phyloP scores from a whole-genome alignment of 2,113 vertebrate species.

The Rhizomys pruinosus region DNA sequence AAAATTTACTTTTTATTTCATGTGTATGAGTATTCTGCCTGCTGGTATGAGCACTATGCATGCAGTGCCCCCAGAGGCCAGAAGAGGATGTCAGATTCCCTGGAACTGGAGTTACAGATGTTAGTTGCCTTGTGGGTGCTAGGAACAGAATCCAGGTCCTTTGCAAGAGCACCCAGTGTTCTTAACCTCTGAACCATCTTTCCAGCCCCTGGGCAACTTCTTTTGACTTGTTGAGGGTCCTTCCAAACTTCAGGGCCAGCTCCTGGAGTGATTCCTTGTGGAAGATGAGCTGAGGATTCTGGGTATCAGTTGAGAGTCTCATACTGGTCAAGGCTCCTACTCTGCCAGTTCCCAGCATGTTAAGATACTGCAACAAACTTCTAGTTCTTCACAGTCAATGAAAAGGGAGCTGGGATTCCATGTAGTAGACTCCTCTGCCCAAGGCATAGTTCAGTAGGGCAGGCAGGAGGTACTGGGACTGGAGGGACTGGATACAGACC shows the following conservation, averaged over 20 bases:
- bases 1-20: too few species aligned
- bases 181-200: too few species aligned
- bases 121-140: too few species aligned
- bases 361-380: background rate
- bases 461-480: background rate
- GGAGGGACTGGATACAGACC: background rate
- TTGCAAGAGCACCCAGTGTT: too few species aligned
- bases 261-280: background rate
- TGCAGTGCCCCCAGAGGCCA: too few species aligned
- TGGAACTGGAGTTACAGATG: too few species aligned
- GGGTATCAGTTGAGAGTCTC: background rate
- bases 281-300: conserved; percentile 10
- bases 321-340: background rate
- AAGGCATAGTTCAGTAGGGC: background rate
- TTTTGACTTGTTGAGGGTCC: background rate
- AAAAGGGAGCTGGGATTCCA: background rate
- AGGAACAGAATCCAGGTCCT: too few species aligned
- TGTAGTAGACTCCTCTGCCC: background rate
- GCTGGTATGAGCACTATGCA: too few species aligned
- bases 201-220: too few species aligned
- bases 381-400: background rate
- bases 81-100: too few species aligned
- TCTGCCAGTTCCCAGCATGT: background rate
- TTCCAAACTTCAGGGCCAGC: background rate
- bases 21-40: too few species aligned